Base-by-base conservation (phyloP, 2,797 vertebrate species). In the Carapus acus region DNA sequence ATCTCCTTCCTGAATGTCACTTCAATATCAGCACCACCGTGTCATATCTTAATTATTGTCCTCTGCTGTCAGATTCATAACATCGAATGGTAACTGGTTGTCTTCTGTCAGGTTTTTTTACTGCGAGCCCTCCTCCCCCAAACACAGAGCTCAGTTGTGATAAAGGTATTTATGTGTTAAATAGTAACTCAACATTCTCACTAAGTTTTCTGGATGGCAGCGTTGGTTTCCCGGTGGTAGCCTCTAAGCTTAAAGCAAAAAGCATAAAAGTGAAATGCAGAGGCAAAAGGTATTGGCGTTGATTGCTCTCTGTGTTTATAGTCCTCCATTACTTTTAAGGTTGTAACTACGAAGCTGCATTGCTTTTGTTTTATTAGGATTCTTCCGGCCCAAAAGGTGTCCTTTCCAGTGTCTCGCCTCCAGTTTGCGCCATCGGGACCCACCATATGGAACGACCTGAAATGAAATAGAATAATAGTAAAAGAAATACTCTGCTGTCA, bases 1-100 rank as follows among this genome's bases (percentile, higher is more conserved):
- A 63, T 55, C 53, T 54, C n/a, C 27, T 20, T 19, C 15, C 24
- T 57, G 54, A 76, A 76, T 69, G 71, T 79, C 70, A 71, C 76
- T 77, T 80, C 61, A 58, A 36, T 50, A 29, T 49, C 43, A 64
- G 62, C 69, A 70, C 69, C 51, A 41, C 16, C 14, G 8, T 1
- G 5, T 57, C 37, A 27, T 2, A 2, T 27, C 24, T 27, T 45
- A 67, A 75, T 69, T 70, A 50, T 70, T 65, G 60, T 76, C 54
- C 49, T 43, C 45, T 65, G 33, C 58, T 47, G 48, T 66, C 69
- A 44, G 61, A 74, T 76, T 67, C 65, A 74, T 74, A 67, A 56
- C 52, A 23, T 54, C 38, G 31, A 67, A 45, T 36, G 29, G 2
- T 53, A 56, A 50, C 20, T 15, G 22, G 18, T 42, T 52, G 18